Percentiles rank a stretch among this genome's conserved stretches.
phyloP scores from a whole-genome alignment of 2,888 invertebrate species.

The Parasteatoda lunata region DNA sequence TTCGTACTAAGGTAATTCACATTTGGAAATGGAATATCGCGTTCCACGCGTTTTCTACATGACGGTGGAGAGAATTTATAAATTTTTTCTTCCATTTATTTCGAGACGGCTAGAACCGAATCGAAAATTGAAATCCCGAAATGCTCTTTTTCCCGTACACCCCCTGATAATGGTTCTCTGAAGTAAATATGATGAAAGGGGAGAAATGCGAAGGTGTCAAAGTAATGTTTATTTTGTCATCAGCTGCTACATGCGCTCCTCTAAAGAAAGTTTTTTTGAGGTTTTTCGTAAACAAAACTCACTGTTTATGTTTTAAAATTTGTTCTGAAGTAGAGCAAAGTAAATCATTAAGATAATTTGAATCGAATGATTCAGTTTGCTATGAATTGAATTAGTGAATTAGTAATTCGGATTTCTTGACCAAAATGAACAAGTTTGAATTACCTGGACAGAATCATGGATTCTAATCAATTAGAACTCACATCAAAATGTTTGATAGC shows the following conservation, averaged over 20 bases:
- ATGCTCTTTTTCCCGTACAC: background rate
- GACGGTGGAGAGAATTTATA: background rate
- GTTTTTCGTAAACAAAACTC: no score
- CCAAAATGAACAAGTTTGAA: no score
- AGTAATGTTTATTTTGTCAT: background rate
- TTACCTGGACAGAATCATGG: no score
- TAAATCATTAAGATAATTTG: no score
- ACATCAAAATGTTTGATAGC: no score
- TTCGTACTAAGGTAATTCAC: background rate
- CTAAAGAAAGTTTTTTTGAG: no score
- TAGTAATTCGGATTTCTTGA: no score
- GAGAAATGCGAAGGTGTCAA: background rate
- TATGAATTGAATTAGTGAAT: no score
- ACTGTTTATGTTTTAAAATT: no score
- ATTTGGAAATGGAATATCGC: background rate
- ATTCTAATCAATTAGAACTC: no score
- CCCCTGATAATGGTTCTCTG: background rate
- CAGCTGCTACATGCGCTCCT: background rate
- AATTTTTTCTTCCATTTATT: background rate
- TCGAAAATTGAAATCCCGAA: slow-evolving; percentile 1
- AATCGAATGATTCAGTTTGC: no score
- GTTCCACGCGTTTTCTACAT: background rate
- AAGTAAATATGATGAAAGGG: background rate
- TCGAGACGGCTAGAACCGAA: background rate
- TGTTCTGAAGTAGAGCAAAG: no score